Conservation (phyloP, 2,888 invertebrate species). For the Megamerina dolium region DNA sequence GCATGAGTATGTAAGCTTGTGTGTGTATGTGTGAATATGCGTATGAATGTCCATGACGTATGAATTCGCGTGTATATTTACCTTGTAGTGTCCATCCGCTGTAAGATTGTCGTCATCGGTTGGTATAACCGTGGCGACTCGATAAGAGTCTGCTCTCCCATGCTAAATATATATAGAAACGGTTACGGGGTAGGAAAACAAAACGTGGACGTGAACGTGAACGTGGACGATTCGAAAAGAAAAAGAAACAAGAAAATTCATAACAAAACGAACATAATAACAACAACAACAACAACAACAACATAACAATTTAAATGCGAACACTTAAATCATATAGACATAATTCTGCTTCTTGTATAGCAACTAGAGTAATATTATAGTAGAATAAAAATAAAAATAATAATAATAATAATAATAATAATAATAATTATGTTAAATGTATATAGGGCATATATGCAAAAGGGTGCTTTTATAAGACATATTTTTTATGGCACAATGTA, state of each 20-base stretch:
- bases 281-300: constrained; percentile 13
- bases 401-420: too few relatives aligned
- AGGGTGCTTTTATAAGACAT: too few relatives aligned
- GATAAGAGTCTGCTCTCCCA: constrained; percentile 94
- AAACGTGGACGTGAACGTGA: neutral
- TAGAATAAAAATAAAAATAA: too few relatives aligned
- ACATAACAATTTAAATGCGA: too few relatives aligned
- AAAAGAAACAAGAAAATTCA: constrained; percentile 5
- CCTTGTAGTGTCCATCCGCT: constrained; percentile 89
- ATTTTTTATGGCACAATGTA: too few relatives aligned
- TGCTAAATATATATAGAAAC: constrained; percentile 70
- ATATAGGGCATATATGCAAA: too few relatives aligned
- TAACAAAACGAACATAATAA: constrained; percentile 12
- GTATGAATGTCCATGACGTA: neutral
- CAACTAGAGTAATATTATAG: too few relatives aligned
- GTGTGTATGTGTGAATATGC: constrained; percentile 1
- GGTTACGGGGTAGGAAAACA: neutral
- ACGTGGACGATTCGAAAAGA: constrained; percentile 3
- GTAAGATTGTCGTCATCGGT: constrained; percentile 93
- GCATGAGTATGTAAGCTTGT: neutral
- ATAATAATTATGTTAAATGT: too few relatives aligned
- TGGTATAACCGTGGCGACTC: constrained; percentile 90
- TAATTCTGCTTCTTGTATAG: too few relatives aligned
- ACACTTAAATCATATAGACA: too few relatives aligned
- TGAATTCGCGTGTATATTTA: constrained; percentile 40